phyloP scores from a whole-genome alignment of 2,888 invertebrate genomes.

The Allolobophora icterica region DNA sequence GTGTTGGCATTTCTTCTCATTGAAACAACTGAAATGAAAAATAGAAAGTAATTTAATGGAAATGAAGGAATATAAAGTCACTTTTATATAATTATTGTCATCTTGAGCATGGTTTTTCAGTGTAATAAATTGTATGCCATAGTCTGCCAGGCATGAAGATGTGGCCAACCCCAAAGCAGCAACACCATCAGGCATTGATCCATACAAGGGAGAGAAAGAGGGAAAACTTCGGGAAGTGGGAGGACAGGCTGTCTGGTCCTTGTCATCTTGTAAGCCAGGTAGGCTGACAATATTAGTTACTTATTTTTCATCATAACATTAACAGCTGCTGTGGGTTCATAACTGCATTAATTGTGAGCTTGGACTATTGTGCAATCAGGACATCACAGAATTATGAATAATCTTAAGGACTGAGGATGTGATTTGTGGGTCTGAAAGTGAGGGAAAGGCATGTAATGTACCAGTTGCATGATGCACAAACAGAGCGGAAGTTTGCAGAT shows the following conservation, averaged over 20 bases:
- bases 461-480: too few relatives aligned
- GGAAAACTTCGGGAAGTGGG: conserved; percentile 83
- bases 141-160: conserved; percentile 22
- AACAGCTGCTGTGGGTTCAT: too few relatives aligned
- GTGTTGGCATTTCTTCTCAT: too few relatives aligned
- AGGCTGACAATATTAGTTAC: conserved; percentile 46
- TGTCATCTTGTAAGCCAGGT: conserved; percentile 98
- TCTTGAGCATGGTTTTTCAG: neutral
- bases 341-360: too few relatives aligned
- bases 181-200: conserved; percentile 66
- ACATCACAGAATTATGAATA: too few relatives aligned
- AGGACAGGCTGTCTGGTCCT: conserved; percentile 92
- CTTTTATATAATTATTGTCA: neutral
- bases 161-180: neutral
- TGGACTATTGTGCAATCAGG: too few relatives aligned
- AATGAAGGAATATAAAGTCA: neutral
- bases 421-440: neutral
- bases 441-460: neutral
- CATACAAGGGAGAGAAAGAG: conserved; percentile 71
- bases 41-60: neutral
- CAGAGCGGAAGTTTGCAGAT: too few relatives aligned
- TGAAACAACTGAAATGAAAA: too few relatives aligned
- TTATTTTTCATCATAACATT: neutral
- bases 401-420: too few relatives aligned
- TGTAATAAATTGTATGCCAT: neutral